Percentiles rank a stretch among this genome's conserved stretches.
phyloP scores from a whole-genome alignment of 30 jellyfish, hydroid and myxozoan species.

The Hydractinia echinata region DNA sequence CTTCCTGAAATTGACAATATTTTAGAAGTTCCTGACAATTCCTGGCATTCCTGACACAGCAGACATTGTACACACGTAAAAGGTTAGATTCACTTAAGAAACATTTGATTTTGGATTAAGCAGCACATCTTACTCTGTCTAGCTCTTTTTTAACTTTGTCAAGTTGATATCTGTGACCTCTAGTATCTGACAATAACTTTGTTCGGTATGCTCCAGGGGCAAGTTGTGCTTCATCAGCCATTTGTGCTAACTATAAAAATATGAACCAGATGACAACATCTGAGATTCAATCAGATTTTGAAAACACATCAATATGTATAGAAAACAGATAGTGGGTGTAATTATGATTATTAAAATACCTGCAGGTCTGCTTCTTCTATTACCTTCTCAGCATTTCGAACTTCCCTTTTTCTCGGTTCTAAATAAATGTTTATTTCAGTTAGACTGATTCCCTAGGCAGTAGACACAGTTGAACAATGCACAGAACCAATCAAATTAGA shows the following conservation, averaged over 20 bases:
- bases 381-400: conserved; percentile 55
- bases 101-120: too few species aligned
- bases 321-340: too few species aligned
- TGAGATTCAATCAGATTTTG: too few species aligned
- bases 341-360: conserved; percentile 20
- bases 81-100: too few species aligned
- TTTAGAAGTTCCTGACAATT: too few species aligned
- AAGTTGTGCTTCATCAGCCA: conserved; percentile 85
- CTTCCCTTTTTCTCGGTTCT: conserved; percentile 79
- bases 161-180: conserved; percentile 71
- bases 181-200: conserved; percentile 65
- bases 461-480: not conserved
- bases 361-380: conserved; percentile 66
- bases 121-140: conserved; percentile 5
- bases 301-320: too few species aligned
- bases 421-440: not conserved
- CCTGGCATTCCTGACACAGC: too few species aligned
- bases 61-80: too few species aligned
- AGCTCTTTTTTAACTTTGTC: conserved; percentile 69
- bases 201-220: conserved; percentile 92
- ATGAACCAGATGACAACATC: not conserved
- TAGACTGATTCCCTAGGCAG: conserved; percentile 5
- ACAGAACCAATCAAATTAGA: not conserved
- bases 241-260: conserved; percentile 43
- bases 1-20: too few species aligned